Percentiles rank a stretch among this genome's conserved stretches.
Evolutionary conservation across 2,797 vertebrate genomes (phyloP).

Genomic region (Clarias pachynema): DNA sequence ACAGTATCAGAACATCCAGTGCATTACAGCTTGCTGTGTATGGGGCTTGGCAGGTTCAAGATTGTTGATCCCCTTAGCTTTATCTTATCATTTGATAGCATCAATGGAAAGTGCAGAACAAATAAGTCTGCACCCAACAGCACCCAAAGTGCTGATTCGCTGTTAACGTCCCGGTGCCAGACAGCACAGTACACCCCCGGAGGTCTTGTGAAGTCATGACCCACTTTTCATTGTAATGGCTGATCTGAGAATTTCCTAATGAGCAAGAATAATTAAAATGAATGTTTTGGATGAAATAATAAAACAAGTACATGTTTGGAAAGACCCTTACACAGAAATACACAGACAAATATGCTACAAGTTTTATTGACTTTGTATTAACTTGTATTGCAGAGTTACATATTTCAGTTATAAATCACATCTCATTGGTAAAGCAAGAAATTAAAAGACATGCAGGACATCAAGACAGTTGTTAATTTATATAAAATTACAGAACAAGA

Average conservation of each 20-base stretch:
- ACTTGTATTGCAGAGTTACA: not conserved
- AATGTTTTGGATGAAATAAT: not conserved
- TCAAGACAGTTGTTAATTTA: slow-evolving; percentile 8
- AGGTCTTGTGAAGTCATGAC: too few relatives aligned
- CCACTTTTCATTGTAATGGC: too few relatives aligned
- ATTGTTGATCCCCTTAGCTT: too few relatives aligned
- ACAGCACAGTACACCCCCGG: too few relatives aligned
- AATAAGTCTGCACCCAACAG: too few relatives aligned
- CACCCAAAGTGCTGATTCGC: too few relatives aligned
- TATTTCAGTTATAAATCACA: not conserved
- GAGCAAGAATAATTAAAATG: not conserved
- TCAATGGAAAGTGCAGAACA: too few relatives aligned
- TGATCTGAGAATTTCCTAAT: not conserved
- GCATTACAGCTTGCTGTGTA: too few relatives aligned
- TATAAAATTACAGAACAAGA: slow-evolving; percentile 22
- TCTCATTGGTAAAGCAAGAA: slow-evolving; percentile 19
- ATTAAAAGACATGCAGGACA: slow-evolving; percentile 36
- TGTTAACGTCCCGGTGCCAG: too few relatives aligned
- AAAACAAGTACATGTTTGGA: not conserved
- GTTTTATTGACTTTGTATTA: slow-evolving; percentile 9
- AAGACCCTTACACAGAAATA: not conserved
- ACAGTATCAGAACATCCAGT: too few relatives aligned
- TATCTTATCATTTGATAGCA: too few relatives aligned
- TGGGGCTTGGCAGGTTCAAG: too few relatives aligned
- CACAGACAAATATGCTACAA: not conserved